phyloP scores from a whole-genome alignment of 1,140 invertebrate species.

The Lepidurus apus region DNA sequence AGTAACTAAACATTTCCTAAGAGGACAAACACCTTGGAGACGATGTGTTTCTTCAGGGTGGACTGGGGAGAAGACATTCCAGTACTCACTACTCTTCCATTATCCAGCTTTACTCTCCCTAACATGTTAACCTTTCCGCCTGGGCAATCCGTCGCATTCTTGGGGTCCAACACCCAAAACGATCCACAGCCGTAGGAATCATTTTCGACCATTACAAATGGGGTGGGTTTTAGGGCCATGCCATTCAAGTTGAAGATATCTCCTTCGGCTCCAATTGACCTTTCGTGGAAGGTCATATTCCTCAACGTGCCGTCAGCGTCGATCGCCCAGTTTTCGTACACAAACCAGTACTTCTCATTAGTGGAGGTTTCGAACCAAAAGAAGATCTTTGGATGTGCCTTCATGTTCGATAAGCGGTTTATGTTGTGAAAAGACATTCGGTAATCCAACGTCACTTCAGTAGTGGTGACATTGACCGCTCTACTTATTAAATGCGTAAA shows the following conservation, averaged over 20 bases:
- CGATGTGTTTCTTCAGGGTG: background rate
- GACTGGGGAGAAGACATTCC: background rate
- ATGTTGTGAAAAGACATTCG: background rate
- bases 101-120: background rate
- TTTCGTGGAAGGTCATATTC: background rate
- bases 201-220: background rate
- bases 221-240: background rate
- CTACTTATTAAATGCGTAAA: background rate
- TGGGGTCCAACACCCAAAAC: background rate
- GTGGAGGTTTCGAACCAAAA: background rate
- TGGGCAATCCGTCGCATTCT: background rate
- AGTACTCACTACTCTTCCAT: background rate
- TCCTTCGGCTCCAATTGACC: background rate
- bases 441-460: background rate
- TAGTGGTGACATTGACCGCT: background rate
- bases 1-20: background rate
- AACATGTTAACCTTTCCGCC: background rate
- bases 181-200: background rate
- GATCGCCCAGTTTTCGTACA: background rate
- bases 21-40: background rate
- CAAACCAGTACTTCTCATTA: background rate
- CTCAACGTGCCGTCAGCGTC: background rate
- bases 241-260: slow-evolving; percentile 2
- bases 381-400: background rate
- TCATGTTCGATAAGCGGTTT: background rate